Conservation (phyloP, 2,797 vertebrate genomes). For the Mus spretus region DNA sequence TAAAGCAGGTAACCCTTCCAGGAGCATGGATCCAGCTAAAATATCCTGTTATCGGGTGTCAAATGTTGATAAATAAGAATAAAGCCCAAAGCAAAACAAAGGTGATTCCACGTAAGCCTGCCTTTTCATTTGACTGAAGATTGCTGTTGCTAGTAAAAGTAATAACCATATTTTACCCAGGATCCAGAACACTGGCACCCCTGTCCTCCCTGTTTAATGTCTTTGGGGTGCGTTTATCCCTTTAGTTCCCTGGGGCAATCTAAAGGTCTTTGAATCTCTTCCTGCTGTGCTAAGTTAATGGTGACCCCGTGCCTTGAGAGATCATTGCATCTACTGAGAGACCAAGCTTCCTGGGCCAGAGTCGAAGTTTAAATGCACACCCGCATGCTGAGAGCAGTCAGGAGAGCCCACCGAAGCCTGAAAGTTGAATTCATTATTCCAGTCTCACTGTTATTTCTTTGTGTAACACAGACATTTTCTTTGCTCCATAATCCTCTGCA, state of each 20-base stretch:
- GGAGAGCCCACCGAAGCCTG: constrained; percentile 48
- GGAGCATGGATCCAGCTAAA: constrained; percentile 27
- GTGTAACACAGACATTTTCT: constrained; percentile 34
- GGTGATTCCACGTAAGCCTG: not conserved
- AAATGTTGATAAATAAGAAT: not conserved
- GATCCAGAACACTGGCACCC: not conserved
- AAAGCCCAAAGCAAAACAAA: constrained; percentile 1
- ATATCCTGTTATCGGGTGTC: not conserved
- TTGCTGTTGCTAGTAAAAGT: not conserved
- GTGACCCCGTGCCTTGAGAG: not conserved
- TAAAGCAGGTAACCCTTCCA: not conserved
- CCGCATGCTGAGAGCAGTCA: constrained; percentile 14
- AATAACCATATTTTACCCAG: not conserved
- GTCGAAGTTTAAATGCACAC: constrained; percentile 53
- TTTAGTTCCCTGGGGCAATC: not conserved
- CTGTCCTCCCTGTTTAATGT: not conserved
- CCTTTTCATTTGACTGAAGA: not conserved
- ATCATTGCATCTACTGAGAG: not conserved
- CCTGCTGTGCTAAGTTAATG: constrained; percentile 7
- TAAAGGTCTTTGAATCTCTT: constrained; percentile 36
- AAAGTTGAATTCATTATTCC: constrained; percentile 63
- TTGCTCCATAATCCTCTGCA: constrained; percentile 76
- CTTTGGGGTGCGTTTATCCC: not conserved
- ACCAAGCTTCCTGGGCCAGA: not conserved
- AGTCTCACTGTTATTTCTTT: constrained; percentile 79